Evolutionary conservation across 2,113 vertebrate genomes (phyloP).

Genomic region (Syngnathus floridae): DNA sequence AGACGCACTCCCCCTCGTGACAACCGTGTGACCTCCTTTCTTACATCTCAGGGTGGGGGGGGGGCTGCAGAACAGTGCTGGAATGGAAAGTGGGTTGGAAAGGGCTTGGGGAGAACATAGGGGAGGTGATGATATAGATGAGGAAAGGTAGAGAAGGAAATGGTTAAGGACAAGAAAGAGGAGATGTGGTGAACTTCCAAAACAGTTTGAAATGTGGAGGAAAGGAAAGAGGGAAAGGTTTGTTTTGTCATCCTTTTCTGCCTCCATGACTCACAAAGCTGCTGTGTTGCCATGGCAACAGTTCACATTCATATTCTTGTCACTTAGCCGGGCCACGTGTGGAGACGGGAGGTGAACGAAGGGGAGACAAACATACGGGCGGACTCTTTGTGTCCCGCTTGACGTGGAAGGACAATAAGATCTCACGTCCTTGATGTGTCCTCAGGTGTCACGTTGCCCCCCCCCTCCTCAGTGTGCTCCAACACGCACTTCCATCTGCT

Average conservation of each 20-base stretch:
- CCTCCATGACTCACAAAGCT: slow-evolving; percentile 27
- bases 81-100: slow-evolving; percentile 33
- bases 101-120: slow-evolving; percentile 8
- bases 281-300: slow-evolving; percentile 39
- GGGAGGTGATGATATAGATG: background rate
- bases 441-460: background rate
- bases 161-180: background rate
- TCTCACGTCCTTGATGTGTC: background rate
- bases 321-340: slow-evolving; percentile 5
- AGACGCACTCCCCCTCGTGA: slow-evolving; percentile 50
- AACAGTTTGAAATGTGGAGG: background rate
- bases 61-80: slow-evolving; percentile 19
- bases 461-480: background rate
- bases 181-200: background rate
- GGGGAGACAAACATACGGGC: slow-evolving; percentile 4
- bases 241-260: background rate
- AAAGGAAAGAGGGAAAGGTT: background rate
- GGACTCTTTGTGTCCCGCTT: background rate
- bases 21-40: slow-evolving; percentile 64
- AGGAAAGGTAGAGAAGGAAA: background rate
- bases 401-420: background rate
- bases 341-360: background rate
- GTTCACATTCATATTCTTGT: slow-evolving; percentile 24
- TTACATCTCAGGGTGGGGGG: slow-evolving; percentile 32
- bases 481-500: slow-evolving; percentile 13